Conservation (phyloP, 2,797 vertebrate genomes). For the Arremon aurantiirostris region DNA sequence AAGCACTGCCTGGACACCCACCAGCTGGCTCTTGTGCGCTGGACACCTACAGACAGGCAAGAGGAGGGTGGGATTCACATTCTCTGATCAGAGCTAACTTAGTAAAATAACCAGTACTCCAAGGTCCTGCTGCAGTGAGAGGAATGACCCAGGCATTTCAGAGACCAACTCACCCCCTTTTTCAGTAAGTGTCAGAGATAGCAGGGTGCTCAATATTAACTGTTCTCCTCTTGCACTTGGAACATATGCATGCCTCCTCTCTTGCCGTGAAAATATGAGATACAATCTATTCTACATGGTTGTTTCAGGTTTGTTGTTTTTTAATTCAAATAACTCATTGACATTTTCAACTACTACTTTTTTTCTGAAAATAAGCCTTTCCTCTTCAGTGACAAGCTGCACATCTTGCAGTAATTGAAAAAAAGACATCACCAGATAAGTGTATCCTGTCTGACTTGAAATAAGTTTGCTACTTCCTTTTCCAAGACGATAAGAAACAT, state of each 20-base stretch:
- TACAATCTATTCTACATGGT: neutral
- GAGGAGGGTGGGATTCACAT: neutral
- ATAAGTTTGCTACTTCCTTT: constrained; percentile 33
- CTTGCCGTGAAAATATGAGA: neutral
- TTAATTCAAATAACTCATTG: neutral
- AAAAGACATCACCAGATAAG: constrained; percentile 28
- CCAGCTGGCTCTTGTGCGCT: neutral
- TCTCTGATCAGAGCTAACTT: neutral
- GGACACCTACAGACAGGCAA: neutral
- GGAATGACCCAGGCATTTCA: neutral
- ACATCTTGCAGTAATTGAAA: constrained; percentile 27
- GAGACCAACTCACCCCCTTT: neutral
- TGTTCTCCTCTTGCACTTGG: neutral
- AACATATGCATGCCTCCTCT: neutral
- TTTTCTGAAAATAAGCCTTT: constrained; percentile 18
- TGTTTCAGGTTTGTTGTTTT: neutral
- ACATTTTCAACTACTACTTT: neutral
- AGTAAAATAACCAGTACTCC: neutral
- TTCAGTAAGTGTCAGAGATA: neutral
- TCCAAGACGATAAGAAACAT: constrained; percentile 38
- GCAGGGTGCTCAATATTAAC: neutral
- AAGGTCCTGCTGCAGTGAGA: neutral
- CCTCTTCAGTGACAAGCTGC: neutral
- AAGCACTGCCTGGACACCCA: fast-evolving
- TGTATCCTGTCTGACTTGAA: constrained; percentile 19